phyloP scores from a whole-genome alignment of 2,888 invertebrate species.

The Plagiodera versicolora region DNA sequence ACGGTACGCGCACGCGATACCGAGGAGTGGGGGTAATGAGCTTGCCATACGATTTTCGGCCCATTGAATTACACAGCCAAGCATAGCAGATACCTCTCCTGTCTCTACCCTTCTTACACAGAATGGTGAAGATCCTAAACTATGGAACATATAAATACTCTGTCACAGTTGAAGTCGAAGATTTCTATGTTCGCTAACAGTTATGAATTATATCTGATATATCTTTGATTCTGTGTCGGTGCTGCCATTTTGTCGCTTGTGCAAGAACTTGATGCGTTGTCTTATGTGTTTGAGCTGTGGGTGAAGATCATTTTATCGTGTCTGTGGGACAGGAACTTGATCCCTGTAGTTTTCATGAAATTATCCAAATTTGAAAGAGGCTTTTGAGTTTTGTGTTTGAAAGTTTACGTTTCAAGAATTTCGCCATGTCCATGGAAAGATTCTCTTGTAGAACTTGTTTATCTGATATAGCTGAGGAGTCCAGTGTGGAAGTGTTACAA shows the following conservation, averaged over 20 bases:
- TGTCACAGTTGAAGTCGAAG: no score
- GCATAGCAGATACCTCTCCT: no score
- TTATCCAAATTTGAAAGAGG: constrained; percentile 6
- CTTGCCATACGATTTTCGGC: no score
- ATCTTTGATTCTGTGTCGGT: not conserved
- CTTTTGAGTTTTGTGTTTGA: constrained; percentile 20
- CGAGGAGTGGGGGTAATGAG: no score
- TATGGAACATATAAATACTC: no score
- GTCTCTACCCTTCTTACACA: no score
- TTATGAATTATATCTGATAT: no score
- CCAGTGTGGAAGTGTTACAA: constrained; percentile 10
- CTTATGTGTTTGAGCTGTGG: constrained; percentile 13
- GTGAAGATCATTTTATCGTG: constrained; percentile 9
- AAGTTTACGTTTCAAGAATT: constrained; percentile 16
- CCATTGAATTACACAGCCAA: no score
- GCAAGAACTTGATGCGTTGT: not conserved
- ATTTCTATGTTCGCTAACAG: no score
- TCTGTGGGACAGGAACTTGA: constrained; percentile 18
- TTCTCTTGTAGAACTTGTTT: constrained; percentile 25
- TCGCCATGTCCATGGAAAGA: constrained; percentile 23
- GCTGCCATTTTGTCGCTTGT: constrained; percentile 1
- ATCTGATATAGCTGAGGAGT: constrained; percentile 12
- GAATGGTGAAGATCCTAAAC: no score
- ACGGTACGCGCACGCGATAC: no score
- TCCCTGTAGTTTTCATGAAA: constrained; percentile 11